Percentiles rank a stretch among this genome's conserved stretches.
Conservation (phyloP, 2,113 vertebrate species). For the Forbesichthys agassizii region DNA sequence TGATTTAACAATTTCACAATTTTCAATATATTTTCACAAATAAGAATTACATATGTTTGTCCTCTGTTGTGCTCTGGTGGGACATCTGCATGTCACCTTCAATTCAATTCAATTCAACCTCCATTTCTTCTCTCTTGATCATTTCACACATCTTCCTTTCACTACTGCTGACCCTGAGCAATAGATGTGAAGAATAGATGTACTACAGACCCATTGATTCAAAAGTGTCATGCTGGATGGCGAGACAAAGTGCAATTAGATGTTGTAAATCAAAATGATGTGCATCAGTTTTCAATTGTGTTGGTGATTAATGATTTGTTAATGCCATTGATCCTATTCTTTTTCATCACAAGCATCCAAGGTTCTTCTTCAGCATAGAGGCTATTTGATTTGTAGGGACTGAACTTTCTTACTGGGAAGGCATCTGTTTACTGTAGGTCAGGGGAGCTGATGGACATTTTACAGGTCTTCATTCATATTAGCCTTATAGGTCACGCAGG, state of each 20-base stretch:
- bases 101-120: not conserved
- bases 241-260: constrained; percentile 41
- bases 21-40: not conserved
- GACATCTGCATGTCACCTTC: constrained; percentile 8
- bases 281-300: constrained; percentile 41
- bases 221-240: constrained; percentile 35
- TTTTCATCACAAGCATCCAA: constrained; percentile 16
- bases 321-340: constrained; percentile 41
- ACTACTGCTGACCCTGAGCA: constrained; percentile 22
- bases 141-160: constrained; percentile 8
- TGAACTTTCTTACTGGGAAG: not conserved
- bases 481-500: too few species aligned
- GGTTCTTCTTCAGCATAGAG: not conserved
- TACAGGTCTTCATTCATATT: not conserved
- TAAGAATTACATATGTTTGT: not conserved
- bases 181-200: constrained; percentile 36
- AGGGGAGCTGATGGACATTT: not conserved
- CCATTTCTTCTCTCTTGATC: not conserved
- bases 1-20: not conserved
- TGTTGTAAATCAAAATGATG: constrained; percentile 54
- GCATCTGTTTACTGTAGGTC: not conserved
- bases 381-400: constrained; percentile 2
- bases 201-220: constrained; percentile 44
- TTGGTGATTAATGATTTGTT: constrained; percentile 46
- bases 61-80: not conserved